Evolutionary conservation across 2,113 vertebrate genomes (phyloP).

Genomic region (Delphinapterus leucas): DNA sequence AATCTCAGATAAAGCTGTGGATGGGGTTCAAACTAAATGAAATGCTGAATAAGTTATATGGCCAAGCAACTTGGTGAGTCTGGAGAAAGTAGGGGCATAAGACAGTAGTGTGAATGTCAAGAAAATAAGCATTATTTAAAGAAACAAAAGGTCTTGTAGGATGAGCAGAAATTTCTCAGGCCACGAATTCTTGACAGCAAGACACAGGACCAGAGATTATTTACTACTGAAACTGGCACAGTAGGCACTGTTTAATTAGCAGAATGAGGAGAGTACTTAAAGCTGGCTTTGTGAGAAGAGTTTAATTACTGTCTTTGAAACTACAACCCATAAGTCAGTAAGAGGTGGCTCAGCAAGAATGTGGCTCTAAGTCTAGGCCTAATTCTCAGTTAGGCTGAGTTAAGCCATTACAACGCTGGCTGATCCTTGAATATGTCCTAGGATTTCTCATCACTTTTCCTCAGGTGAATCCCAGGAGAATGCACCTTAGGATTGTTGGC

Average conservation of each 20-base stretch:
- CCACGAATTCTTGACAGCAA: background rate
- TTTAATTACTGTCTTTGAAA: conserved; percentile 61
- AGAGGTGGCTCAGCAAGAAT: conserved; percentile 6
- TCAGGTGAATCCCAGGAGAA: background rate
- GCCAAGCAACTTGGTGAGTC: background rate
- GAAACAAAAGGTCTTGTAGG: background rate
- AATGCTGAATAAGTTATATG: background rate
- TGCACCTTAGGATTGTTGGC: background rate
- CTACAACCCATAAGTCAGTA: conserved; percentile 24
- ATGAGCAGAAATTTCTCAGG: conserved; percentile 30
- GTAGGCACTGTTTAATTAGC: conserved; percentile 47
- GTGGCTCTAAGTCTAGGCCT: background rate
- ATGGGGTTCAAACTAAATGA: background rate
- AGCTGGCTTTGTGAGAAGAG: conserved; percentile 40
- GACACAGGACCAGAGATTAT: conserved; percentile 2
- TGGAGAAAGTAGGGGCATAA: background rate
- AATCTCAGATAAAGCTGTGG: background rate
- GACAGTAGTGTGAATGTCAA: background rate
- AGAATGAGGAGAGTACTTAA: conserved; percentile 52
- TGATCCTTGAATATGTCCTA: background rate
- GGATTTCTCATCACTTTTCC: background rate
- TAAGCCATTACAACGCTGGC: background rate
- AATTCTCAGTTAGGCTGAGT: background rate
- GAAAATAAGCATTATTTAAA: background rate
- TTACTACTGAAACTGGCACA: background rate